phyloP scores from a whole-genome alignment of 2,113 vertebrate species.

The Aldabrachelys gigantea region DNA sequence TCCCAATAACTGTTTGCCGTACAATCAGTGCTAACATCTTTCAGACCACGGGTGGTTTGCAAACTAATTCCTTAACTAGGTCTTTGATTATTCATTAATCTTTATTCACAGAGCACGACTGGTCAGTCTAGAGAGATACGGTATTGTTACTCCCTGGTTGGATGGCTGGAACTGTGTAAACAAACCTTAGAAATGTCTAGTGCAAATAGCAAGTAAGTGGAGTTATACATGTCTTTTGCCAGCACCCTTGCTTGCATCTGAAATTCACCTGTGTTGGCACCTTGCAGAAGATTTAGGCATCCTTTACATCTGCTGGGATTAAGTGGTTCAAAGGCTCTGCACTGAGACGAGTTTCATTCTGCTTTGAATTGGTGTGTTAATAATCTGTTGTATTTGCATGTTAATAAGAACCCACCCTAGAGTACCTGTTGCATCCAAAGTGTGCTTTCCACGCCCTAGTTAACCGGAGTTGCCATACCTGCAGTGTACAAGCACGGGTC shows the following conservation, averaged over 20 bases:
- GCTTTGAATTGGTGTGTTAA: no score
- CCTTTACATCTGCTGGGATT: background rate
- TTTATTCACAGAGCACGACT: background rate
- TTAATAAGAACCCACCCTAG: background rate
- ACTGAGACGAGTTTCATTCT: background rate
- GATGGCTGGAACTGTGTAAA: background rate
- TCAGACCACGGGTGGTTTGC: background rate
- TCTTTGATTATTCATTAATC: background rate
- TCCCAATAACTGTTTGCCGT: background rate
- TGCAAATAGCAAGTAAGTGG: background rate
- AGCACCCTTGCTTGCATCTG: background rate
- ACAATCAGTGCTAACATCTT: background rate
- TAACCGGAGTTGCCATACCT: conserved; percentile 78
- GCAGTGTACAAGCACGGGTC: conserved; percentile 97
- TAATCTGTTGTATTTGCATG: accelerated
- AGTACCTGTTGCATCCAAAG: accelerated
- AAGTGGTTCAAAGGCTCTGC: background rate
- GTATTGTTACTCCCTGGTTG: background rate
- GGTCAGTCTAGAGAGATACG: background rate
- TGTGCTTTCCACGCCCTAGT: accelerated
- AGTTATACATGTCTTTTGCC: background rate
- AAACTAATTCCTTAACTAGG: background rate
- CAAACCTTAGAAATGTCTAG: background rate
- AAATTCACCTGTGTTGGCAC: background rate
- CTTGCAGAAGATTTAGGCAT: background rate